Evolutionary conservation across 30 jellyfish, hydroid and myxozoan genomes (phyloP).

Genomic region (Cassiopea xamachana): DNA sequence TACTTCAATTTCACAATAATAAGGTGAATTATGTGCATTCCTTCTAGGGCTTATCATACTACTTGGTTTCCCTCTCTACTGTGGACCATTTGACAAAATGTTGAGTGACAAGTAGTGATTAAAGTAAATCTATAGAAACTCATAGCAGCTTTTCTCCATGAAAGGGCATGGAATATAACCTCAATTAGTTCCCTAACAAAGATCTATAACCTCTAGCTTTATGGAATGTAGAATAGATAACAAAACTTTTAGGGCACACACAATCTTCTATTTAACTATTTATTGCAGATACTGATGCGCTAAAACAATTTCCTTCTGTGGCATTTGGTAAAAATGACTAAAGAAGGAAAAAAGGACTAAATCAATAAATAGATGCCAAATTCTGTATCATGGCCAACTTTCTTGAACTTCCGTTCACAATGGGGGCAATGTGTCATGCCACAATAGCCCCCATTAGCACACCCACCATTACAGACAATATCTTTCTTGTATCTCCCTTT

Average conservation of each 20-base stretch:
- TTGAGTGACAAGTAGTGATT: background rate
- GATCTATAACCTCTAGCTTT: background rate
- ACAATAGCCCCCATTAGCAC: background rate
- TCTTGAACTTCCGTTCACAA: background rate
- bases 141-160: background rate
- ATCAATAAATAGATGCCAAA: background rate
- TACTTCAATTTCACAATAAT: background rate
- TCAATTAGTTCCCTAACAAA: background rate
- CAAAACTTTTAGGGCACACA: background rate
- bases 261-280: background rate
- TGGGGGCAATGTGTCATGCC: background rate
- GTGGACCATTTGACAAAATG: background rate
- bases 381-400: background rate
- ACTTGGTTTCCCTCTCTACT: background rate
- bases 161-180: background rate
- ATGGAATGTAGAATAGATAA: too few species aligned
- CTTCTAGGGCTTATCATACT: background rate
- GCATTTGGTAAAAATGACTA: too few species aligned
- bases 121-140: background rate
- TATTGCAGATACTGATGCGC: too few species aligned
- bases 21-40: background rate
- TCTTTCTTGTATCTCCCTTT: background rate
- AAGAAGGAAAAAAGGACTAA: background rate
- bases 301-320: too few species aligned
- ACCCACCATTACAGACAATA: background rate